Base-by-base conservation (phyloP, 2,113 vertebrate genomes). In the Antigone vipio region DNA sequence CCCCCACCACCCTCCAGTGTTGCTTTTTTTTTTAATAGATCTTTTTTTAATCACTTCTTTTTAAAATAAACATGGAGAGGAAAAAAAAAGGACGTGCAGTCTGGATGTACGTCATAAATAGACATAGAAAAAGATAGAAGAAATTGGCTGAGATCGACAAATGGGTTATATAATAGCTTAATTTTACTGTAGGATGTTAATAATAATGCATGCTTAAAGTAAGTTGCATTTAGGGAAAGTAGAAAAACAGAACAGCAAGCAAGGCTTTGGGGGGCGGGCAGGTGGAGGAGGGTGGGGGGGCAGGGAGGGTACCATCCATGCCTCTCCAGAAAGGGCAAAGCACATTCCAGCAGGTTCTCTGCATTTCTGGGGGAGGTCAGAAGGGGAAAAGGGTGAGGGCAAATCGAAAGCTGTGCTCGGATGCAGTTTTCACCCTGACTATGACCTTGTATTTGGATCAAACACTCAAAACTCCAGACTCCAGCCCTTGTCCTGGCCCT, bases 201-300 rank as follows among this genome's bases (percentile, higher is more conserved):
- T 97, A 97, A 95, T 96, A 98, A 99, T 98, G 98, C 99, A 99
- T 99, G 99, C 99, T 99, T 99, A 99, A 99, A 99, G 99, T 99
- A 99, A 99, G 99, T 99, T 99, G 99, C 99, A 99, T 99, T 99
- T 99, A 99, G 99, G 99, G 99, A 99, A 99, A 99, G 98, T 99
- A 99, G 98, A 98, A 98, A 98, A 98, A 99, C 98, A 98, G 98
- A 98, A 98, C 98, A 98, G 98, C 98, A 99, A 99, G 98, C 98
- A 97, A 96, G 98, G 96, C 76, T 62, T 91, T 84, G 49, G 62
- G 68, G 64, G 17, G 50, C 2, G 20, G 69, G 72, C 27, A 4
- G 79, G 56, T 23, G 7, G 49, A 20, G 11, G 79, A 38, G 24
- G 27, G 26, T 5, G 6, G 11, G 1, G 1, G 34, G 87, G 89